These are phyloP conservation scores for Eulemur rubriventer DNA, from an alignment of 2,797 vertebrate species.

Conservation along the genomic window DNA sequence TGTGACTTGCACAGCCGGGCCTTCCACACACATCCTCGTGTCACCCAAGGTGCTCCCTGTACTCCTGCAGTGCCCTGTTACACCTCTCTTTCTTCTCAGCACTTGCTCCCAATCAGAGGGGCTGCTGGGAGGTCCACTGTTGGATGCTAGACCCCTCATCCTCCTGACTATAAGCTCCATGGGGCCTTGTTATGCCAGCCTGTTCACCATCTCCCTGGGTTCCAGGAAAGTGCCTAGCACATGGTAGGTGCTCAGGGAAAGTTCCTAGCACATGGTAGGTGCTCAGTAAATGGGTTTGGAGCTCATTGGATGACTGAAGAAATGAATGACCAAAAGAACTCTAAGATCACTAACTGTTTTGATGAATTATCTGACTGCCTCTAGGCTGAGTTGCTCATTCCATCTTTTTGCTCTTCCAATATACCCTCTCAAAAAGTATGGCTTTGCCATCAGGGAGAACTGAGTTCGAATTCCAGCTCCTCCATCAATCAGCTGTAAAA, in stretches of 20 bases:
- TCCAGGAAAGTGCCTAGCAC: neutral
- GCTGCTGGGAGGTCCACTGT: neutral
- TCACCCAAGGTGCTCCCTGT: neutral
- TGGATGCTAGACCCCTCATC: neutral
- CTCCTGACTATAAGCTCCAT: rapidly evolving
- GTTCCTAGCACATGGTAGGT: neutral
- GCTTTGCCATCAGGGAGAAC: neutral
- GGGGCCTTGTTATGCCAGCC: neutral
- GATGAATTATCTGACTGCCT: neutral
- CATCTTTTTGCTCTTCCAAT: neutral
- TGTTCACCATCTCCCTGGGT: neutral
- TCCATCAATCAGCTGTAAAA: neutral
- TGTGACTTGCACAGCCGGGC: neutral
- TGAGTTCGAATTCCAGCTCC: neutral
- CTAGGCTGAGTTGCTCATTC: neutral
- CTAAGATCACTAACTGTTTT: neutral
- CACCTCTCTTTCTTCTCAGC: neutral
- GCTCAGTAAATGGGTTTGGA: neutral
- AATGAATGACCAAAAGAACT: neutral
- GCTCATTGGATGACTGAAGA: neutral
- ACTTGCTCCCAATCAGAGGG: neutral
- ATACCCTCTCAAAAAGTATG: neutral
- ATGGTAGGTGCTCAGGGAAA: neutral
- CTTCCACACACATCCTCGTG: neutral
- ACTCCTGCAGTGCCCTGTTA: neutral